Percentiles rank a stretch among this genome's conserved stretches.
Evolutionary conservation across 2,888 invertebrate species (phyloP).

Genomic region (Hemicrepidius hirtus): DNA sequence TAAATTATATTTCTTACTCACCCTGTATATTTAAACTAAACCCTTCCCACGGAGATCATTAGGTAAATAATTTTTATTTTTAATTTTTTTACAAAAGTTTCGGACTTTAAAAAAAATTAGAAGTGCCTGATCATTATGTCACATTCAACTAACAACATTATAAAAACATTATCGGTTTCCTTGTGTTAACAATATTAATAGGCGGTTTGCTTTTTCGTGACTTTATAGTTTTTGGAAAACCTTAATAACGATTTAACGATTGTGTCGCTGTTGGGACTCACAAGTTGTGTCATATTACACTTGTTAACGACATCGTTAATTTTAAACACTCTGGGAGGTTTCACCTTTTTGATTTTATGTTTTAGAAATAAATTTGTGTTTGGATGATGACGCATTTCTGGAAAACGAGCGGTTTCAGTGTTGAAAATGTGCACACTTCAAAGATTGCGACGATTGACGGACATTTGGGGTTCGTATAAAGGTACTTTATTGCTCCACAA

Average conservation of each 20-base stretch:
- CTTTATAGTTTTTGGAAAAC: constrained; percentile 54
- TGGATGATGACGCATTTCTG: constrained; percentile 12
- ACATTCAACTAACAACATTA: background rate
- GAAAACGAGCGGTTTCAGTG: background rate
- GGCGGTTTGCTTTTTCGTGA: constrained; percentile 30
- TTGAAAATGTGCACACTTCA: background rate
- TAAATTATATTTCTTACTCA: too few species aligned
- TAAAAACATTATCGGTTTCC: constrained; percentile 13
- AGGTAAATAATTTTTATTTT: too few species aligned
- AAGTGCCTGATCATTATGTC: constrained; percentile 1
- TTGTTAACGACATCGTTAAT: constrained; percentile 63
- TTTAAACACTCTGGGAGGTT: constrained; percentile 54
- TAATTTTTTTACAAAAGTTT: too few species aligned
- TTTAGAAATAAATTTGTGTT: constrained; percentile 41
- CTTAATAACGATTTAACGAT: constrained; percentile 49
- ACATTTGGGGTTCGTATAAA: background rate
- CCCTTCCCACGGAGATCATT: too few species aligned
- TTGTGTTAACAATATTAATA: constrained; percentile 29
- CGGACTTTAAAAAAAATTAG: background rate
- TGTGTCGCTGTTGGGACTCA: constrained; percentile 45
- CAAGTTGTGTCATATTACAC: constrained; percentile 56
- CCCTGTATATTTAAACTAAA: too few species aligned
- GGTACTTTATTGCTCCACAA: constrained; percentile 7
- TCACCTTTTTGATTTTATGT: constrained; percentile 54
- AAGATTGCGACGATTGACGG: background rate